Evolutionary conservation across 2,113 vertebrate genomes (phyloP).

Genomic region (Chloebia gouldiae): DNA sequence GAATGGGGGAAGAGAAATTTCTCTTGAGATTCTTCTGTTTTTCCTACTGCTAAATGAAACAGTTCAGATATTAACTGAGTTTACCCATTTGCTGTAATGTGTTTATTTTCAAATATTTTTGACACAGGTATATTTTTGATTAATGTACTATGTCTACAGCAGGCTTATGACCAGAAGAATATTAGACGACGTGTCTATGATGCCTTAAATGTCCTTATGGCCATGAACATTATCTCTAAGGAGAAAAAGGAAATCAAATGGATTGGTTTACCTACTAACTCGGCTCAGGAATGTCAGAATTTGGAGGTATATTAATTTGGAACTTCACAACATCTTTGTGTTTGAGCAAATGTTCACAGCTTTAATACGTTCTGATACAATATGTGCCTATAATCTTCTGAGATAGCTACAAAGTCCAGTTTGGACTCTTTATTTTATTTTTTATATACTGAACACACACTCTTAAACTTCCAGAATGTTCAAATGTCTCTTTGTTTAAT

Average conservation of each 20-base stretch:
- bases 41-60: neutral
- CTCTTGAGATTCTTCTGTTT: neutral
- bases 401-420: neutral
- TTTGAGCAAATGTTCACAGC: neutral
- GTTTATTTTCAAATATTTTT: neutral
- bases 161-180: constrained; percentile 99
- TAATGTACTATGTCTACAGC: constrained; percentile 54
- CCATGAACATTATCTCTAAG: constrained; percentile 99
- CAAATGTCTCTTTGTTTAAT: neutral
- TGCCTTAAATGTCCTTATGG: constrained; percentile 98
- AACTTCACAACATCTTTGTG: neutral
- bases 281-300: constrained; percentile 98
- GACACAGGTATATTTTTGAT: constrained; percentile 1
- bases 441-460: neutral
- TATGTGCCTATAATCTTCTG: neutral
- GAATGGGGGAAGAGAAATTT: constrained; percentile 13
- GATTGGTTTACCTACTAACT: constrained; percentile 98
- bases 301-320: constrained; percentile 80
- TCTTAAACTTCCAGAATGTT: neutral
- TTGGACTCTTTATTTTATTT: neutral
- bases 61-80: neutral
- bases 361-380: neutral
- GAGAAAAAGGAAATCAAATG: constrained; percentile 99
- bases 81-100: neutral
- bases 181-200: constrained; percentile 97